Base-by-base conservation (phyloP, 2,113 vertebrate genomes). In the Myotis davidii region DNA sequence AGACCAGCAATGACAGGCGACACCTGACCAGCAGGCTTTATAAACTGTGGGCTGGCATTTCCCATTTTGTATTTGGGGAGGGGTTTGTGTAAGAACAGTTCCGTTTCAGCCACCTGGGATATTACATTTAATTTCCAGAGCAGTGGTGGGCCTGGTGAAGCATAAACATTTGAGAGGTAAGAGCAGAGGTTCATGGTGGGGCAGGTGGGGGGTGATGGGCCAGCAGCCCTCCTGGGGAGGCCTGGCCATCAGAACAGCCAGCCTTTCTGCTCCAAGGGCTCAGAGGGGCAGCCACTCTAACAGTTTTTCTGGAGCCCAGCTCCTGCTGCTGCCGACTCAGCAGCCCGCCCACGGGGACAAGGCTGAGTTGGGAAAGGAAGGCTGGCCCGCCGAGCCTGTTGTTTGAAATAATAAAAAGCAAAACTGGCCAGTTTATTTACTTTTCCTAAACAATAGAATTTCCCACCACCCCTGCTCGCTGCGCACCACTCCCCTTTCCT, bases 351-450 rank as follows among this genome's bases (percentile, higher is more conserved):
- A 21, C 54, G 81, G 95, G 88, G 67, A 92, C 64, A 34, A 34
- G 64, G 82, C 52, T 37, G 94, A 76, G 85, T 81, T 86, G 83
- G 85, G 87, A 94, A 94, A 96, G 97, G 88, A 97, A 97, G 91
- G 59, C 78, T 23, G 27, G 94, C 74, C 94, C 0, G 2, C 74
- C 2, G 4, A 2, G 45, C 91, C 85, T 97, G 96, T 97, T 97
- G 79, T 95, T 95, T 97, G 91, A 97, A 97, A 97, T 98, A 98
- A 98, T 97, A 97, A 97, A 97, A 96, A 96, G 86, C 29, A 59
- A 94, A 93, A 96, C 81, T 88, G 64, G 74, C 74, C 65, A 0
- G 21, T 88, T 95, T 96, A 84, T 97, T 97, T 96, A 95, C 90
- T 96, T 94, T 93, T 85, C 76, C 69, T 56, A 45, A 85, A 97